Base-by-base conservation (phyloP, 2,888 invertebrate species). In the Mythimna ferrago region DNA sequence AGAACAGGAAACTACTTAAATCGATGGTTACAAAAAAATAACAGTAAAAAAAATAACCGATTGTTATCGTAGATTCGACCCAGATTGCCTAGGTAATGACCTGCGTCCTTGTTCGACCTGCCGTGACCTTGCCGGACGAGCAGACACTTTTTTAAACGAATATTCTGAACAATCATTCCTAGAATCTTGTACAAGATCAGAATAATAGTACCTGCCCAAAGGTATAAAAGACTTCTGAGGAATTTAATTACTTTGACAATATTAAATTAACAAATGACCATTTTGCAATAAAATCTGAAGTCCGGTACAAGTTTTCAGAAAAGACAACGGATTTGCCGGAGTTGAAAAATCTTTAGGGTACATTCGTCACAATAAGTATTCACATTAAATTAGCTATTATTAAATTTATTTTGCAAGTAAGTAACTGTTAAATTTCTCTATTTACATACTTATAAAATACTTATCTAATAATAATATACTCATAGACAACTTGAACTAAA, bases 51-150 rank as follows among this genome's bases (percentile, higher is more conserved):
- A 81, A 53, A 51, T 32, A 16, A 19, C 10, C 38, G 14, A 70
- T 81, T 60, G 71, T 66, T 53, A 41, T 67, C 58, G 60, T 76
- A n/a, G 60, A 54, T 54, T 53, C 65, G 65, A 68, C 70, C 80
- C 32, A 80, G 48, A 73, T 81, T 83, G 21, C 11, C 32, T 64
- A 69, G 69, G 11, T 64, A 75, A 63, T 77, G 81, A 81, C 70
- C 69, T 66, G 21, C 48, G 83, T 70, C 81, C 76, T 83, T 83
- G 66, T 56, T n/a, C 14, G 66, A 78, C 81, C 80, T 60, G 53
- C 6, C 19, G n/a, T 53, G 57, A 77, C 80, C 71, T 80, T 81
- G 16, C n/a, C 6, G 54, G 41, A 80, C 54, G 32, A 60, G 51
- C 48, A 21, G 54, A 19, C 64, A 60, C 16, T 73, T 79, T 63